These are phyloP conservation scores for Hepsetus odoe DNA, from an alignment of 2,113 vertebrate species.

Conservation along the genomic window DNA sequence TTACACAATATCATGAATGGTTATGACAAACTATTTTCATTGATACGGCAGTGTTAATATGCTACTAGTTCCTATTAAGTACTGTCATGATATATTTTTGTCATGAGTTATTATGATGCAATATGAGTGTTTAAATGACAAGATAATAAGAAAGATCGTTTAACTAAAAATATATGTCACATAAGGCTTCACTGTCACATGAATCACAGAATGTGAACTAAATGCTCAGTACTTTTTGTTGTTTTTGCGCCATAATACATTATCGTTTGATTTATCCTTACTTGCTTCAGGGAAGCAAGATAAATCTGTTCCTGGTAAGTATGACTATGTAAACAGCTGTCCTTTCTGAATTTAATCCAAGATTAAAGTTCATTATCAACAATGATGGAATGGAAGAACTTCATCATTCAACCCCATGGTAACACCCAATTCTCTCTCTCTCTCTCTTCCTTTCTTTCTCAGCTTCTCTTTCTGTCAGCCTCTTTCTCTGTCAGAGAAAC, in stretches of 20 bases:
- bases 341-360: slow-evolving; percentile 14
- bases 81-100: no score
- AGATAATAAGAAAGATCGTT: background rate
- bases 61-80: no score
- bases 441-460: slow-evolving; percentile 31
- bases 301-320: slow-evolving; percentile 7
- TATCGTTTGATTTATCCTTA: background rate
- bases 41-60: no score
- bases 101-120: no score
- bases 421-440: slow-evolving; percentile 5
- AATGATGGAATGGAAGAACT: background rate
- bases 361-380: slow-evolving; percentile 28
- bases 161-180: background rate
- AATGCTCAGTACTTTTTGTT: slow-evolving; percentile 19
- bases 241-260: slow-evolving; percentile 7
- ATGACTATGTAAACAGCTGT: slow-evolving; percentile 21
- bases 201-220: background rate
- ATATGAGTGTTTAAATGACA: no score
- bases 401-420: background rate
- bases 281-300: slow-evolving; percentile 2
- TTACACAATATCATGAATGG: no score
- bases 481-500: background rate
- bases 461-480: background rate
- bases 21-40: no score
- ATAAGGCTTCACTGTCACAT: background rate